Conservation (phyloP, 2,888 invertebrate genomes). For the Drosophila koepferae region DNA sequence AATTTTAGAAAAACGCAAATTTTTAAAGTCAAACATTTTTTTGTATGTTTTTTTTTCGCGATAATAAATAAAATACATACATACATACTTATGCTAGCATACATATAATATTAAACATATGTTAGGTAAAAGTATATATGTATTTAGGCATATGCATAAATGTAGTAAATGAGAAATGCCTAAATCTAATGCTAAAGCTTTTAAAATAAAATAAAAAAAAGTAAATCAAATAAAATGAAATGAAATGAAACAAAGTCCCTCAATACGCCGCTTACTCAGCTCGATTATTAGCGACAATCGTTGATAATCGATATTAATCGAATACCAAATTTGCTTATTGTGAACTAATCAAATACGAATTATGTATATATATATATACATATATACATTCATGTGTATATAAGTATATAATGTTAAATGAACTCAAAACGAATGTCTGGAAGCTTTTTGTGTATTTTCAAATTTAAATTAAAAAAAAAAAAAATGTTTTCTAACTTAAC, state of each 20-base stretch:
- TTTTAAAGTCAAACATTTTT: conserved; percentile 14
- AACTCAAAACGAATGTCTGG: background rate
- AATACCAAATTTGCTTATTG: conserved; percentile 32
- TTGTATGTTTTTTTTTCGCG: background rate
- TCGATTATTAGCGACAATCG: conserved; percentile 26
- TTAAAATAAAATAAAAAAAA: conserved; percentile 10
- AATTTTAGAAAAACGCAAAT: conserved; percentile 4
- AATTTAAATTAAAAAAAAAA: background rate
- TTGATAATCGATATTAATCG: conserved; percentile 30
- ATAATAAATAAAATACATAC: background rate
- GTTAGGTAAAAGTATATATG: background rate
- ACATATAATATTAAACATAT: conserved; percentile 1
- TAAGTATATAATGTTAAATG: background rate
- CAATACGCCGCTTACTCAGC: conserved; percentile 24
- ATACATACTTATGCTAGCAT: background rate
- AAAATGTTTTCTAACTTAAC: background rate
- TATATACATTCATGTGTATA: background rate
- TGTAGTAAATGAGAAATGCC: background rate
- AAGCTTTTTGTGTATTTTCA: conserved; percentile 5
- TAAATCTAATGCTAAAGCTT: conserved; percentile 37
- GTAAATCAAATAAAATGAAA: conserved; percentile 11
- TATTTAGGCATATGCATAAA: background rate
- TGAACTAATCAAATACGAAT: conserved; percentile 21
- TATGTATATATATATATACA: conserved; percentile 8
- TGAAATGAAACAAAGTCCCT: conserved; percentile 1